Evolutionary conservation across 2,888 invertebrate genomes (phyloP).

Genomic region (Phoenoteleia sp.): DNA sequence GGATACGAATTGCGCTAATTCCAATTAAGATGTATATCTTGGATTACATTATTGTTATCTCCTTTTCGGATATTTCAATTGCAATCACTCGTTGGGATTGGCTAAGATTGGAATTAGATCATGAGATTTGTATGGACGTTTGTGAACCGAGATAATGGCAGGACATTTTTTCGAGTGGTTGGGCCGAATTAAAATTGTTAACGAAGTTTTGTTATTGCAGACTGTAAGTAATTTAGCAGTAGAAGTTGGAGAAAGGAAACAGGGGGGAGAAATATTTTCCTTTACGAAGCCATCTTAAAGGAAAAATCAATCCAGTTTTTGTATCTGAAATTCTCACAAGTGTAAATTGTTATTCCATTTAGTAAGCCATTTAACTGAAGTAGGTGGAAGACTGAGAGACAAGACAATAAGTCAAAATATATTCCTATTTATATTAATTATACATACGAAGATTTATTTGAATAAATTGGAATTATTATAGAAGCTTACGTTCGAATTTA

Average conservation of each 20-base stretch:
- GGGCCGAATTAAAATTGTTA: no score
- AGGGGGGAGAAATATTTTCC: no score
- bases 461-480: background rate
- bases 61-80: background rate
- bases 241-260: no score
- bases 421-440: background rate
- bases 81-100: background rate
- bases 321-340: background rate
- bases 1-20: background rate
- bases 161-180: no score
- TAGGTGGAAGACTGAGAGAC: background rate
- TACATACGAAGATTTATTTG: background rate
- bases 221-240: no score
- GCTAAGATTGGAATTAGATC: no score
- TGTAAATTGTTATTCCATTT: background rate
- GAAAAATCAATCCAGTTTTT: background rate
- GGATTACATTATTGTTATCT: background rate
- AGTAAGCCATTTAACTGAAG: background rate
- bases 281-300: background rate
- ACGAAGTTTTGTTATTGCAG: no score
- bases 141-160: no score
- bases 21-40: slow-evolving; percentile 6
- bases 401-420: background rate
- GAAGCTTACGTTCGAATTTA: no score
- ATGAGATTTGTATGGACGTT: no score